Conservation (phyloP, 2,888 invertebrate genomes). For the Nomada lathburiana region DNA sequence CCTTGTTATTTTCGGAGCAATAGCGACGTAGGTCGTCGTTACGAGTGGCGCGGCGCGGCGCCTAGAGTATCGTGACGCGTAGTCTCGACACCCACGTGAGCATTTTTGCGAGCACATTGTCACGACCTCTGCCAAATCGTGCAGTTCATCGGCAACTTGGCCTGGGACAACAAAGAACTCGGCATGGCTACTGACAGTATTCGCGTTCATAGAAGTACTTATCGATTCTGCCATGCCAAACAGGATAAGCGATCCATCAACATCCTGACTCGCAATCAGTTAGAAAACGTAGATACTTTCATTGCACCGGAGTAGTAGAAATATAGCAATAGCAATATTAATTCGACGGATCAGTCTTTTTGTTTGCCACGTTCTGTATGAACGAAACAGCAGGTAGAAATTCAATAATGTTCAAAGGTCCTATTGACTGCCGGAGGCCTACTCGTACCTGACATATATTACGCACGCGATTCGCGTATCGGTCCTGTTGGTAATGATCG, state of each 20-base stretch:
- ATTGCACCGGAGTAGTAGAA: too few species aligned
- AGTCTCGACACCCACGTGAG: slow-evolving; percentile 74
- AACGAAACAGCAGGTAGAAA: not conserved
- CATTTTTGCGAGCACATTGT: slow-evolving; percentile 53
- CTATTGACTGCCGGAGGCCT: not conserved
- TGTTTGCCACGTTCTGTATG: not conserved
- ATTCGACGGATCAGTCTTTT: too few species aligned
- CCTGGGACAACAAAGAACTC: slow-evolving; percentile 18
- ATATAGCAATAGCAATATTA: too few species aligned
- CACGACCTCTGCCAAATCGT: slow-evolving; percentile 60
- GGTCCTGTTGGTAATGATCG: slow-evolving; percentile 30
- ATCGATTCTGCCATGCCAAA: too few species aligned
- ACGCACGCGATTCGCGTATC: slow-evolving; percentile 20
- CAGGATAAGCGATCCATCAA: too few species aligned
- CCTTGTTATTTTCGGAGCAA: slow-evolving; percentile 71
- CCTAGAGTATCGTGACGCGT: slow-evolving; percentile 67
- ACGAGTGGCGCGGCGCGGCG: slow-evolving; percentile 58
- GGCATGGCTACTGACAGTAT: not conserved
- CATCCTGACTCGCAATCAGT: too few species aligned
- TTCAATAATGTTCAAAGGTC: not conserved
- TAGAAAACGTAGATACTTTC: not conserved
- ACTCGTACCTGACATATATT: not conserved
- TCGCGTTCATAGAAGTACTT: not conserved
- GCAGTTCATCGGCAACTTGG: slow-evolving; percentile 39
- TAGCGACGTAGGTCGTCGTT: slow-evolving; percentile 55